Percentiles rank a stretch among this genome's conserved stretches.
phyloP scores from a whole-genome alignment of 1,140 invertebrate species.

The Temnothorax longispinosus region DNA sequence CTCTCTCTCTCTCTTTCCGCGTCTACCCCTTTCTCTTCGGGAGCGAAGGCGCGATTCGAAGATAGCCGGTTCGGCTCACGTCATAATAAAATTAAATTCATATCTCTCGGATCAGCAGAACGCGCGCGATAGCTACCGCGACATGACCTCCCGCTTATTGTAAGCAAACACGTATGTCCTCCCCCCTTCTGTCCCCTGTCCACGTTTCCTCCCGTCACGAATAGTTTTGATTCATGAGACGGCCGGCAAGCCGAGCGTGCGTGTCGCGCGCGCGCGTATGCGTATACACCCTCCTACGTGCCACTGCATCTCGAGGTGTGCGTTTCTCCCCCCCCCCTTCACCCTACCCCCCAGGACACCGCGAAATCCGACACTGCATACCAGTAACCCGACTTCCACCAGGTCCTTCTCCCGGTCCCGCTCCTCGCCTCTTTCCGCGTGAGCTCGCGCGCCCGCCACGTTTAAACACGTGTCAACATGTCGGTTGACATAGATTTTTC shows the following conservation, averaged over 20 bases:
- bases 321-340: slow-evolving; percentile 29
- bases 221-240: slow-evolving; percentile 77
- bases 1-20: slow-evolving; percentile 2
- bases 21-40: slow-evolving; percentile 26
- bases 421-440: slow-evolving; percentile 51
- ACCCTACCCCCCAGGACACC: slow-evolving; percentile 63
- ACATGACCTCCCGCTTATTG: slow-evolving; percentile 74
- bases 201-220: slow-evolving; percentile 58
- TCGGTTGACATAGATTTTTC: slow-evolving; percentile 82
- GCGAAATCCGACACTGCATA: slow-evolving; percentile 79
- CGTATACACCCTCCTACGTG: slow-evolving; percentile 56
- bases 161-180: slow-evolving; percentile 74
- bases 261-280: slow-evolving; percentile 63
- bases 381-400: slow-evolving; percentile 75
- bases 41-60: slow-evolving; percentile 65
- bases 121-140: slow-evolving; percentile 78
- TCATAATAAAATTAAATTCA: slow-evolving; percentile 78
- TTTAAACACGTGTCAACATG: slow-evolving; percentile 82
- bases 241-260: slow-evolving; percentile 67
- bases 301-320: slow-evolving; percentile 43
- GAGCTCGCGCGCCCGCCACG: slow-evolving; percentile 63
- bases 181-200: slow-evolving; percentile 32
- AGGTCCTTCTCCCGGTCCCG: slow-evolving; percentile 46
- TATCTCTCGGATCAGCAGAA: slow-evolving; percentile 76
- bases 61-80: slow-evolving; percentile 69